Conservation (phyloP, 2,797 vertebrate genomes). For the Crax fasciolata region DNA sequence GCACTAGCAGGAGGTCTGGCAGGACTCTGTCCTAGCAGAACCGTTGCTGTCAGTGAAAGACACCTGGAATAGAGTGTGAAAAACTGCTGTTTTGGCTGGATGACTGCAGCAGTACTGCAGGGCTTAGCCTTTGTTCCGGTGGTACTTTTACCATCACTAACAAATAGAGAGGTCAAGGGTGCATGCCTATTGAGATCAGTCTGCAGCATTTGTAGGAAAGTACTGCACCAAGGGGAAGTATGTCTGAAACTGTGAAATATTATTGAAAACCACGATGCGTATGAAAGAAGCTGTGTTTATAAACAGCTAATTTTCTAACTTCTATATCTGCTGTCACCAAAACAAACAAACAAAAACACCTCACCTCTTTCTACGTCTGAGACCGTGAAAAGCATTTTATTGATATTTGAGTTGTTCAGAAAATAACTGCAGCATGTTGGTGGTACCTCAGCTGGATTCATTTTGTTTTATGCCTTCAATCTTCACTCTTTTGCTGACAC, state of each 20-base stretch:
- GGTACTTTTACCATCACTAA: neutral
- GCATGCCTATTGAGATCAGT: neutral
- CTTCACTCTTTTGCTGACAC: neutral
- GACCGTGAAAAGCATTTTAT: neutral
- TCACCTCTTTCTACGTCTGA: neutral
- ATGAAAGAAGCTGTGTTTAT: neutral
- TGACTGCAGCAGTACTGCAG: neutral
- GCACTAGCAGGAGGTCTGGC: neutral
- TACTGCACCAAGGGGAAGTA: neutral
- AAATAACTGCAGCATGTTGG: neutral
- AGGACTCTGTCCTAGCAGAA: neutral
- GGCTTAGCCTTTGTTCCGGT: neutral
- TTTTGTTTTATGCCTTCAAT: neutral
- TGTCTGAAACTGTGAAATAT: neutral
- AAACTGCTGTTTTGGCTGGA: neutral
- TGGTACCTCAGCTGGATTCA: neutral
- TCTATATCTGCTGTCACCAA: neutral
- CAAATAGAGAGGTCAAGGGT: neutral
- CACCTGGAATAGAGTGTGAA: fast-evolving
- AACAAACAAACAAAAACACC: neutral
- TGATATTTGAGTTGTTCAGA: neutral
- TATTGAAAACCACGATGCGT: neutral
- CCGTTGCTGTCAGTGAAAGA: neutral
- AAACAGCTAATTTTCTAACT: neutral
- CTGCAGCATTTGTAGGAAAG: neutral